Conservation (phyloP, 2,113 vertebrate genomes). For the Raphicerus campestris region DNA sequence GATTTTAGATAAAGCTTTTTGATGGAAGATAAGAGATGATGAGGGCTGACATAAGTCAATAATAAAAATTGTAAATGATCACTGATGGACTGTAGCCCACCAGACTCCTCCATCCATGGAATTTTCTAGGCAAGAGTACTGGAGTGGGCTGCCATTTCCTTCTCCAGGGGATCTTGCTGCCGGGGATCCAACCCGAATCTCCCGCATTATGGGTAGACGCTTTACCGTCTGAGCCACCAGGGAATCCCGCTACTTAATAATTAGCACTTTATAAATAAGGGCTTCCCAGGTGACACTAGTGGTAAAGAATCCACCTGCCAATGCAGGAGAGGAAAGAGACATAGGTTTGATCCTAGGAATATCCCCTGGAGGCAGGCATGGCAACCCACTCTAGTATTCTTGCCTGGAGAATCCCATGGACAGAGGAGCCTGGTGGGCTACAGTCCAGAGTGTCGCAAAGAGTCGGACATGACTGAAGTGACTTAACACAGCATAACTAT, state of each 20-base stretch:
- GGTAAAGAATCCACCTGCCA: not conserved
- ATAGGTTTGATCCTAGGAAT: not conserved
- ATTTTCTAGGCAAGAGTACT: too few relatives aligned
- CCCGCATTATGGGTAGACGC: fast-evolving
- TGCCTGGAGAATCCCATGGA: not conserved
- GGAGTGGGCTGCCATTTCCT: too few relatives aligned
- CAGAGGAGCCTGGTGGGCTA: not conserved
- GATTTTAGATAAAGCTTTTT: not conserved
- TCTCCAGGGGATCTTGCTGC: too few relatives aligned
- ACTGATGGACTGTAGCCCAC: not conserved
- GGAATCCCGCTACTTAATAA: not conserved
- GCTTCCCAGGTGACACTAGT: not conserved
- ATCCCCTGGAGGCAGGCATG: not conserved
- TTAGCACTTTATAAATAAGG: not conserved
- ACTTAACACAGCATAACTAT: not conserved
- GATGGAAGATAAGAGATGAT: not conserved
- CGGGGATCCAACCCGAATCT: fast-evolving
- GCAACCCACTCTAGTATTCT: not conserved
- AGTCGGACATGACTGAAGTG: not conserved
- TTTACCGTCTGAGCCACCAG: too few relatives aligned
- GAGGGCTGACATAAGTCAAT: not conserved
- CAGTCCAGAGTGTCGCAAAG: not conserved
- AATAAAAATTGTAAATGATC: not conserved
- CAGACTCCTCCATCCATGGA: too few relatives aligned
- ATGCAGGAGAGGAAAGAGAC: not conserved